Conservation (phyloP, 2,888 invertebrate genomes). For the Encarsia formosa region DNA sequence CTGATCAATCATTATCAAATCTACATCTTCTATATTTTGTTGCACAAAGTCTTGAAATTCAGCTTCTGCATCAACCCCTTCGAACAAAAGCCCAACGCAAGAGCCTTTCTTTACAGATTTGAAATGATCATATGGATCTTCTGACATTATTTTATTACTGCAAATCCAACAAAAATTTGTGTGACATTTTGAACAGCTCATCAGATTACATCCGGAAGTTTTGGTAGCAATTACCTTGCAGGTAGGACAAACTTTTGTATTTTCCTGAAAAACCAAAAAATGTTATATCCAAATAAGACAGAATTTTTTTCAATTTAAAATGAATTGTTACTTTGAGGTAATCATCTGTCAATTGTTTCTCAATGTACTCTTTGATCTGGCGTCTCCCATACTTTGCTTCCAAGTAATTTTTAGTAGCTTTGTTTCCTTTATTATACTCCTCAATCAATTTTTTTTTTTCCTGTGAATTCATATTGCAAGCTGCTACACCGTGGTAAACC, state of each 20-base stretch:
- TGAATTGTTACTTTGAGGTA: conserved; percentile 35
- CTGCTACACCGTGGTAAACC: conserved; percentile 37
- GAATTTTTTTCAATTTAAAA: background rate
- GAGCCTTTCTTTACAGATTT: background rate
- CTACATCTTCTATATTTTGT: no score
- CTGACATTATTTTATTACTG: conserved; percentile 24
- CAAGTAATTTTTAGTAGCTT: conserved; percentile 26
- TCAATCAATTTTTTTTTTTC: conserved; percentile 28
- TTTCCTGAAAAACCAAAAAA: conserved; percentile 28
- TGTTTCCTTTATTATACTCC: conserved; percentile 31
- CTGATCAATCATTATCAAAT: no score
- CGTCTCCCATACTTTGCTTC: conserved; percentile 34
- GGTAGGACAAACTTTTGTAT: conserved; percentile 36
- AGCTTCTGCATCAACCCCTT: conserved; percentile 23
- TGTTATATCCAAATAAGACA: background rate
- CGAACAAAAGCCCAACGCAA: conserved; percentile 34
- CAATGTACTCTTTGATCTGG: conserved; percentile 35
- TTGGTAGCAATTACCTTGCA: conserved; percentile 33
- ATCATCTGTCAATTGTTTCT: conserved; percentile 31
- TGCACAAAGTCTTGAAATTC: no score
- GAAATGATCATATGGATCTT: conserved; percentile 37
- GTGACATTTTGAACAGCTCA: conserved; percentile 32
- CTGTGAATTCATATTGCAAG: conserved; percentile 31
- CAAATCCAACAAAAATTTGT: conserved; percentile 38
- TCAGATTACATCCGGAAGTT: conserved; percentile 35